These are phyloP conservation scores for Prorops nasuta DNA, from an alignment of 1,140 invertebrate species.

Conservation along the genomic window DNA sequence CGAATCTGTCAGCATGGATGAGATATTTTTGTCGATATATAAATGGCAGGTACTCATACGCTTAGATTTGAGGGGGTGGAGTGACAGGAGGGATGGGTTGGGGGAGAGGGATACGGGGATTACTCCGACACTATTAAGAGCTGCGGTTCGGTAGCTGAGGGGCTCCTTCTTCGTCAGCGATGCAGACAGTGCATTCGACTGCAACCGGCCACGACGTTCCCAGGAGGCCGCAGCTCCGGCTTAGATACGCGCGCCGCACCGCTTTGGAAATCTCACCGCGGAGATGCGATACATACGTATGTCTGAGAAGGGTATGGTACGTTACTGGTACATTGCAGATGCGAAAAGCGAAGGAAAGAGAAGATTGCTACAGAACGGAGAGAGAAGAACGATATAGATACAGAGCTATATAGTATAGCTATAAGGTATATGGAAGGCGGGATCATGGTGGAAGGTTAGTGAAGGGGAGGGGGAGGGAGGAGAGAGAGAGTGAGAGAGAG, in stretches of 20 bases:
- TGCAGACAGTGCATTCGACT: slow-evolving; percentile 39
- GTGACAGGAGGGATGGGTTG: too few species aligned
- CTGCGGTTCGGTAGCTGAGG: slow-evolving; percentile 33
- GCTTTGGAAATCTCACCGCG: slow-evolving; percentile 42
- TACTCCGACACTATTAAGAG: slow-evolving; percentile 1
- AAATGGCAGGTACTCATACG: neutral
- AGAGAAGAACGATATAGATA: slow-evolving; percentile 17
- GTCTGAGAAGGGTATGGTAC: slow-evolving; percentile 19
- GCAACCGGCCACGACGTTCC: slow-evolving; percentile 30
- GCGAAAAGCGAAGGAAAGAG: neutral
- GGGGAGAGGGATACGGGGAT: too few species aligned
- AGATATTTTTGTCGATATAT: too few species aligned
- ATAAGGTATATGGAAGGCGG: neutral
- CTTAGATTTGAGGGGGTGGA: neutral
- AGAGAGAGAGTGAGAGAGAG: neutral
- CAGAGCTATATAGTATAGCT: neutral
- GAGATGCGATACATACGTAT: slow-evolving; percentile 32
- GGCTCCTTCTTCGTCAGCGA: slow-evolving; percentile 17
- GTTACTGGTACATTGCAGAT: slow-evolving; percentile 31
- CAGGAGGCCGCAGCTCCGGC: slow-evolving; percentile 30
- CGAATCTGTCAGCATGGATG: too few species aligned
- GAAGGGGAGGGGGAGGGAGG: neutral
- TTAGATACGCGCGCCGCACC: slow-evolving; percentile 25
- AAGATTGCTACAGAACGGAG: too few species aligned
- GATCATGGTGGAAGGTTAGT: neutral